Conservation (phyloP, 2,797 vertebrate genomes). For the Ptychadena robeensis region DNA sequence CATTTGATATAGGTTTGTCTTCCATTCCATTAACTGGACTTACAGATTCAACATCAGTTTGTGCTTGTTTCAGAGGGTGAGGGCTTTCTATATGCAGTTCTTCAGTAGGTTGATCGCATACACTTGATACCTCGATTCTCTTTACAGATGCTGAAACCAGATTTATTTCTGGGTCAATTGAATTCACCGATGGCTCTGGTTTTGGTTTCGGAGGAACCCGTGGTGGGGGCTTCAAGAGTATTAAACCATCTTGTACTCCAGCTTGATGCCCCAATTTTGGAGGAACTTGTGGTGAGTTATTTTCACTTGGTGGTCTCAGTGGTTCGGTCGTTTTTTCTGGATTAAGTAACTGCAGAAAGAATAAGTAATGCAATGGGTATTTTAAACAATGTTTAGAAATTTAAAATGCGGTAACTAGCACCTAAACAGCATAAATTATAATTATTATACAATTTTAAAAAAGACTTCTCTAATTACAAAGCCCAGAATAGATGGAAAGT, state of each 20-base stretch:
- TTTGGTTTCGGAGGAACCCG: constrained; percentile 25
- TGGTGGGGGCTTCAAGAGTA: constrained; percentile 29
- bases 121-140: not conserved
- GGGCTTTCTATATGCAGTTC: not conserved
- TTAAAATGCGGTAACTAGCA: too few relatives aligned
- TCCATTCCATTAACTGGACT: not conserved
- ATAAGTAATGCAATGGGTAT: too few relatives aligned
- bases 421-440: constrained; percentile 2
- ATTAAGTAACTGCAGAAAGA: constrained; percentile 4
- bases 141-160: not conserved
- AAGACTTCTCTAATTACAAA: too few relatives aligned
- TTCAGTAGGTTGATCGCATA: not conserved
- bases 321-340: constrained; percentile 5
- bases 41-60: not conserved
- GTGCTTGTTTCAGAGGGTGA: not conserved
- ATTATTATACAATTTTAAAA: not conserved
- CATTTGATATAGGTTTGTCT: not conserved
- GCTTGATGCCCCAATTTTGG: not conserved
- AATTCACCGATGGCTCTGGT: not conserved
- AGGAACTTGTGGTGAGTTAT: not conserved
- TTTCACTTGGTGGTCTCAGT: not conserved
- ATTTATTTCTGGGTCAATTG: not conserved
- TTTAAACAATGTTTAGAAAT: too few relatives aligned
- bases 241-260: not conserved
- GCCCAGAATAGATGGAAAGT: too few relatives aligned